These are phyloP conservation scores for Cardinalis cardinalis DNA, from an alignment of 2,113 vertebrate genomes.

Conservation along the genomic window DNA sequence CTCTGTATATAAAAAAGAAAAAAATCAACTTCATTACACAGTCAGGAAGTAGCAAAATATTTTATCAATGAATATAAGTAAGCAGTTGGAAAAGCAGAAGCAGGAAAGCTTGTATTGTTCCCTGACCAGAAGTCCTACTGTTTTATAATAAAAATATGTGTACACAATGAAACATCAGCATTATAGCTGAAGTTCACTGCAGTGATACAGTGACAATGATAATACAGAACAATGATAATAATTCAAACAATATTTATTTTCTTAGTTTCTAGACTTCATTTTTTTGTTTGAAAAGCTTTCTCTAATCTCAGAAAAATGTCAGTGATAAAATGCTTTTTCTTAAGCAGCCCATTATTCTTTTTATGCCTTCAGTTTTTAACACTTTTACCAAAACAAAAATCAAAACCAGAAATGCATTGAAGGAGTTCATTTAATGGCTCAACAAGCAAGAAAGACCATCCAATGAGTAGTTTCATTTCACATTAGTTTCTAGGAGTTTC, in stretches of 20 bases:
- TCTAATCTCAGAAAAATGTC: neutral
- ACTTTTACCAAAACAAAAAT: neutral
- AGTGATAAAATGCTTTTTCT: neutral
- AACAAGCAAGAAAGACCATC: neutral
- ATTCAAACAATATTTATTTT: neutral
- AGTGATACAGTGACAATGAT: neutral
- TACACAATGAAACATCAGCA: neutral
- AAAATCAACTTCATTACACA: neutral
- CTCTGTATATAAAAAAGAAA: neutral
- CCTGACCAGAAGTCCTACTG: neutral
- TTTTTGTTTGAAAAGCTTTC: neutral
- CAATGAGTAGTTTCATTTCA: neutral
- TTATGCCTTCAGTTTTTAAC: neutral
- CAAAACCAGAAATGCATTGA: slow-evolving; percentile 42
- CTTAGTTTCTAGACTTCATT: neutral
- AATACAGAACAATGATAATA: neutral
- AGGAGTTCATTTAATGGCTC: slow-evolving; percentile 34
- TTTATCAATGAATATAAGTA: neutral
- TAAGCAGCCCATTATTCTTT: neutral
- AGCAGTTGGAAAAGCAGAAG: neutral
- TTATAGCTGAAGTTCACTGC: neutral
- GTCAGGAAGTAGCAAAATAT: neutral
- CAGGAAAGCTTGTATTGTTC: neutral
- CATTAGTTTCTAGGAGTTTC: neutral
- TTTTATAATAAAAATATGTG: neutral